Percentiles rank a stretch among this genome's conserved stretches.
phyloP scores from a whole-genome alignment of 92 coral and sea anemone species.

The Galaxea fascicularis region DNA sequence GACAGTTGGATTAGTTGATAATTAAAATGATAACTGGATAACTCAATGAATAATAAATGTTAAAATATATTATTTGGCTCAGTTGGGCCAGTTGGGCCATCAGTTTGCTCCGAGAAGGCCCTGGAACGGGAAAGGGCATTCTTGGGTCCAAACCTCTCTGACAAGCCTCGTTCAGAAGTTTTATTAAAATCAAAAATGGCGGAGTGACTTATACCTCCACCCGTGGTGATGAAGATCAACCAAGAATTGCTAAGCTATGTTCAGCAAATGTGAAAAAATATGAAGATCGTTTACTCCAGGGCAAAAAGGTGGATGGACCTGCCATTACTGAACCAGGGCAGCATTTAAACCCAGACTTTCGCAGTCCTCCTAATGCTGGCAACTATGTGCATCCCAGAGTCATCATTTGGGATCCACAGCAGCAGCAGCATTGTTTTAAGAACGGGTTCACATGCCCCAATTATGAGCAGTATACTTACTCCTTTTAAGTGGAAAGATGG shows the following conservation, averaged over 20 bases:
- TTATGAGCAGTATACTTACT: conserved; percentile 12
- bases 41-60: too few species aligned
- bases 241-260: conserved; percentile 27
- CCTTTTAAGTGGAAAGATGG: conserved; percentile 52
- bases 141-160: not conserved
- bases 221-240: conserved; percentile 15
- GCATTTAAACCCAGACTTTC: too few species aligned
- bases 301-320: conserved; percentile 21
- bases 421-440: conserved; percentile 21
- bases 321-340: too few species aligned
- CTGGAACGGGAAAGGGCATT: conserved; percentile 1
- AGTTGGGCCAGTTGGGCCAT: not conserved
- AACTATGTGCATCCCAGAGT: too few species aligned
- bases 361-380: too few species aligned
- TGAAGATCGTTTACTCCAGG: conserved; percentile 30
- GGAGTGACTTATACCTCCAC: not conserved
- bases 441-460: conserved; percentile 31
- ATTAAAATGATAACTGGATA: too few species aligned
- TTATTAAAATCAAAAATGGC: conserved; percentile 8
- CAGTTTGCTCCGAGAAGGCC: too few species aligned
- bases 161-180: not conserved
- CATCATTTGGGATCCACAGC: conserved; percentile 24
- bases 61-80: too few species aligned
- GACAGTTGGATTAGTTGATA: too few species aligned
- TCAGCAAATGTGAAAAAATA: conserved; percentile 19